phyloP scores from a whole-genome alignment of 1,140 invertebrate species.

The Papilio helenus region DNA sequence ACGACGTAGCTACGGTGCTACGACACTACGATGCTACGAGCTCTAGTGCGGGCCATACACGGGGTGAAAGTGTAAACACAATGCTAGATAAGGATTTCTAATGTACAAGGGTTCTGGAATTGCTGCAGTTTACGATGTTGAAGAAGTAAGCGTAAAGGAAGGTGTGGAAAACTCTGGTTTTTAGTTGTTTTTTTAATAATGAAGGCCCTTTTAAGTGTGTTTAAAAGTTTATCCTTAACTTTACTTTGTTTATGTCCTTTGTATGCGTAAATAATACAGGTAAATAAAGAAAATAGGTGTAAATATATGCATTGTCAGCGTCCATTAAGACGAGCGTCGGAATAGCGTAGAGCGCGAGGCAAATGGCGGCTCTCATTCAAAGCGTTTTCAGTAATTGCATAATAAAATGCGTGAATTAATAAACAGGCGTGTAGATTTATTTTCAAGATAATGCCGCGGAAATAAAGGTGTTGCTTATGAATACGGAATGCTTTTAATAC shows the following conservation, averaged over 20 bases:
- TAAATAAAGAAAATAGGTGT: neutral
- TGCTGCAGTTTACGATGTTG: neutral
- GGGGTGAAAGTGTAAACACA: constrained; percentile 21
- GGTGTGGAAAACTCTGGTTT: neutral
- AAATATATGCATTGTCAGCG: constrained; percentile 22
- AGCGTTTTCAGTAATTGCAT: constrained; percentile 15
- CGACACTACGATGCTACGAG: neutral
- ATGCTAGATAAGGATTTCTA: constrained; percentile 23
- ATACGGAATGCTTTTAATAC: neutral
- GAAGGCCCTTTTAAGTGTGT: neutral
- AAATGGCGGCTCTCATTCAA: constrained; percentile 14
- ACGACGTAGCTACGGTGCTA: neutral
- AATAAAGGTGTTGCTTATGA: neutral
- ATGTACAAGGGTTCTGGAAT: neutral
- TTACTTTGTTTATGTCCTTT: neutral
- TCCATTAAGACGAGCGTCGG: neutral
- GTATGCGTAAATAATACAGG: neutral
- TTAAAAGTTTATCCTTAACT: no score
- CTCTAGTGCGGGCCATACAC: neutral
- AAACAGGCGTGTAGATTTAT: constrained; percentile 21
- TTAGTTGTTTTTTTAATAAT: neutral
- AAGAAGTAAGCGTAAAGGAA: neutral
- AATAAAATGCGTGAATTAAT: constrained; percentile 21
- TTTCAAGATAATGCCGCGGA: neutral
- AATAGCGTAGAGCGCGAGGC: neutral